A percentile compares a stretch with the other conserved stretches of the same genome.
Evolutionary conservation across 2,797 vertebrate genomes (phyloP).

Genomic region (Schizothorax lantsangensis): DNA sequence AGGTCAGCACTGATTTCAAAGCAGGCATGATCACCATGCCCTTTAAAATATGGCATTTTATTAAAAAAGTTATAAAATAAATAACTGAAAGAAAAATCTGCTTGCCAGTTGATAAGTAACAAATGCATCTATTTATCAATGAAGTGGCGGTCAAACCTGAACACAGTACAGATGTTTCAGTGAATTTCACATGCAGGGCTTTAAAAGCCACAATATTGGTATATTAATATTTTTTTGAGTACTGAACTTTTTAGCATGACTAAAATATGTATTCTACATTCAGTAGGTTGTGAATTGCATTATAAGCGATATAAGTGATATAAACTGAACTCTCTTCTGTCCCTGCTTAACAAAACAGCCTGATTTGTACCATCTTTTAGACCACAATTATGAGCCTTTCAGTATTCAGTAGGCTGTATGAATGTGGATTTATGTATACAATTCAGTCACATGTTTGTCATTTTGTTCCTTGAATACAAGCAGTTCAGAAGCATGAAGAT

Average conservation of each 20-base stretch:
- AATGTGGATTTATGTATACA: neutral
- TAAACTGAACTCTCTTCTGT: neutral
- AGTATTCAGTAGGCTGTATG: neutral
- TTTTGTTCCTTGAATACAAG: neutral
- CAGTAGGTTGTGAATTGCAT: neutral
- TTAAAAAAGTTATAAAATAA: neutral
- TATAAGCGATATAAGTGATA: neutral
- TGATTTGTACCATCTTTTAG: neutral
- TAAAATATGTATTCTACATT: neutral
- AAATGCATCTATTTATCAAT: neutral
- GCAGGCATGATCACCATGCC: slow-evolving; percentile 21
- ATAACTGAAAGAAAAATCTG: neutral
- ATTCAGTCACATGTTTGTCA: neutral
- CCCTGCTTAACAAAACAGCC: neutral
- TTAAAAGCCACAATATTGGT: neutral
- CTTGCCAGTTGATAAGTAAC: neutral
- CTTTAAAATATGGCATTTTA: neutral
- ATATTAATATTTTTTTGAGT: neutral
- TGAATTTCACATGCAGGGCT: neutral
- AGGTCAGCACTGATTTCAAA: slow-evolving; percentile 8
- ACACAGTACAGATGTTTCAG: neutral
- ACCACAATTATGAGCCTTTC: neutral
- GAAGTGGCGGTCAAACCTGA: neutral
- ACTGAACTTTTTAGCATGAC: neutral
- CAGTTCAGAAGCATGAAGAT: neutral